Evolutionary conservation across 1,140 invertebrate genomes (phyloP).

Genomic region (Globodera rostochiensis): DNA sequence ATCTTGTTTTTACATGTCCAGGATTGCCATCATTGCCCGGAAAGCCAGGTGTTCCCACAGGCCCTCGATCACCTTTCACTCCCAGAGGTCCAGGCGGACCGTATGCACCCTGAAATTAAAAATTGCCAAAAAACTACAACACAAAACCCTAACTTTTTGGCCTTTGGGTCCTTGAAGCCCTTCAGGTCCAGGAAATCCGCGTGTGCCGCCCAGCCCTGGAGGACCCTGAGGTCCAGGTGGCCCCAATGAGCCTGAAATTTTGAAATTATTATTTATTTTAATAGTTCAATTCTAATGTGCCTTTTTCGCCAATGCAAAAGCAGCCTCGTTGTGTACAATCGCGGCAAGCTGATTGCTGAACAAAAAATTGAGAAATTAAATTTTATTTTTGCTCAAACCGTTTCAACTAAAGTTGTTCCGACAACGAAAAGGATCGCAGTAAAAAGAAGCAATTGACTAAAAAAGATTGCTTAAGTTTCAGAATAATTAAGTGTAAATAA

Average conservation of each 20-base stretch:
- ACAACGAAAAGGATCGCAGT: neutral
- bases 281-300: conserved; percentile 24
- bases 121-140: too few species aligned
- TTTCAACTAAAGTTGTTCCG: neutral
- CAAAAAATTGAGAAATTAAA: neutral
- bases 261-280: neutral
- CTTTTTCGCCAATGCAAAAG: conserved; percentile 65
- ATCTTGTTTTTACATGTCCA: conserved; percentile 35
- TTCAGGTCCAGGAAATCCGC: conserved; percentile 65
- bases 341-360: conserved; percentile 62
- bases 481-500: too few species aligned
- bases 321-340: conserved; percentile 65
- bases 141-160: conserved; percentile 11
- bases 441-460: neutral
- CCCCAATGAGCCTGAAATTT: conserved; percentile 46
- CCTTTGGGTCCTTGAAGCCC: conserved; percentile 61
- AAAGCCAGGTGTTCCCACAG: conserved; percentile 61
- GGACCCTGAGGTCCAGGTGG: conserved; percentile 63
- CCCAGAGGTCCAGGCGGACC: conserved; percentile 58
- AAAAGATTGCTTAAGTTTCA: too few species aligned
- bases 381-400: neutral
- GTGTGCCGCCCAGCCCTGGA: conserved; percentile 55
- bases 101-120: conserved; percentile 42
- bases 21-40: conserved; percentile 63
- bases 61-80: conserved; percentile 59